Conservation (phyloP, 1,140 invertebrate genomes). For the Druon quercuslanigerum region DNA sequence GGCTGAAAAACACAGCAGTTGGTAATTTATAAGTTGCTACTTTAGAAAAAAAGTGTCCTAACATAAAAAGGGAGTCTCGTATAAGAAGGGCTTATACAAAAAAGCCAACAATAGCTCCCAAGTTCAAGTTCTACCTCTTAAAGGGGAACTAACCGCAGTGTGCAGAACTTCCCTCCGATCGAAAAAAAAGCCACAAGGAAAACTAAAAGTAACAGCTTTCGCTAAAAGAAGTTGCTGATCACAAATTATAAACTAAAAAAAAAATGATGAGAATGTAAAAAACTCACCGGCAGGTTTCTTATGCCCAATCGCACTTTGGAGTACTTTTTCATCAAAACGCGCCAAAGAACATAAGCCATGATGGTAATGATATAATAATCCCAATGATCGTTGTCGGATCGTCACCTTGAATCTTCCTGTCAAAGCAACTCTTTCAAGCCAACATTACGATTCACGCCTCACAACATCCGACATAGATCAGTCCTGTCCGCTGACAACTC, state of each 20-base stretch:
- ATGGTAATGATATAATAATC: conserved; percentile 52
- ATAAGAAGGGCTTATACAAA: too few relatives aligned
- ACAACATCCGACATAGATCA: conserved; percentile 50
- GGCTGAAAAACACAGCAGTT: too few relatives aligned
- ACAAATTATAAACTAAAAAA: conserved; percentile 26
- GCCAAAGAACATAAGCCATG: conserved; percentile 76
- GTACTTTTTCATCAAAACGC: conserved; percentile 75
- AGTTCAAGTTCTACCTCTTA: background rate
- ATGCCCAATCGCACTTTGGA: conserved; percentile 74
- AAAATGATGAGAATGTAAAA: conserved; percentile 9
- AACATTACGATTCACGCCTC: conserved; percentile 45
- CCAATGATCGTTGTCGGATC: conserved; percentile 42
- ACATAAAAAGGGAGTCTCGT: too few relatives aligned
- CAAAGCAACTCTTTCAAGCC: conserved; percentile 47
- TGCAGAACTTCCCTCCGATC: background rate
- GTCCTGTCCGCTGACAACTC: conserved; percentile 41
- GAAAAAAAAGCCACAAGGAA: background rate
- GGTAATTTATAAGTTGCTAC: too few relatives aligned
- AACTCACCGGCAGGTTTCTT: conserved; percentile 71
- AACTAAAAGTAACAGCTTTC: background rate
- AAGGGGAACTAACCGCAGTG: background rate
- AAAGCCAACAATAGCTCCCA: conserved; percentile 3
- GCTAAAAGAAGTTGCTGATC: background rate
- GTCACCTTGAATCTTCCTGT: conserved; percentile 51
- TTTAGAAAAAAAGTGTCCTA: too few relatives aligned